A percentile compares a stretch with the other conserved stretches of the same genome.
Conservation (phyloP, 2,888 invertebrate genomes). For the Syrphus vitripennis region DNA sequence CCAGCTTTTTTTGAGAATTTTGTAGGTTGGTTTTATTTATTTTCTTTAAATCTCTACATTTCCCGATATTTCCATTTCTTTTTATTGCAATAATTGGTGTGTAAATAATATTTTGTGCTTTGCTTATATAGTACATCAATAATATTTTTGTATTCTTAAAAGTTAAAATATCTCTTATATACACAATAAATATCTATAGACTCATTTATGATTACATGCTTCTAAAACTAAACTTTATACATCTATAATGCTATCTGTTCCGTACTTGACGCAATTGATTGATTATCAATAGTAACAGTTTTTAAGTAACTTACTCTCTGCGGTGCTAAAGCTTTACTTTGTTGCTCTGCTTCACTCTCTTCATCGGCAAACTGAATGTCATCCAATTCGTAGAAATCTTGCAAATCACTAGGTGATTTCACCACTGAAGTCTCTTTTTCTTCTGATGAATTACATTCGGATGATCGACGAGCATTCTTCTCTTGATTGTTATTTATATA, state of each 20-base stretch:
- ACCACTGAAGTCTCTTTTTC: constrained; percentile 87
- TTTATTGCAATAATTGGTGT: background rate
- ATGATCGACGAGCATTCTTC: background rate
- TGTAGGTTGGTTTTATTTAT: too few relatives aligned
- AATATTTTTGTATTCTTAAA: constrained; percentile 9
- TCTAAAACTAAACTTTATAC: background rate
- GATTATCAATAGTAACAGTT: constrained; percentile 64
- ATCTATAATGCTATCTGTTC: constrained; percentile 55
- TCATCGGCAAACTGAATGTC: constrained; percentile 89
- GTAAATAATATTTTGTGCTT: constrained; percentile 55
- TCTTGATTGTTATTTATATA: constrained; percentile 10
- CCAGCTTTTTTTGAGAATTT: too few relatives aligned
- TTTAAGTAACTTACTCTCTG: constrained; percentile 57
- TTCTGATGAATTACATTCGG: constrained; percentile 79
- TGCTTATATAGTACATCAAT: constrained; percentile 40
- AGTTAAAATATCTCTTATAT: constrained; percentile 44
- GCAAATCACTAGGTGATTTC: constrained; percentile 85
- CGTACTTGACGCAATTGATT: constrained; percentile 60
- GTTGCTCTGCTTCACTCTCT: constrained; percentile 52
- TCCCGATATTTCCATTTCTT: background rate
- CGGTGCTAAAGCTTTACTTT: constrained; percentile 48
- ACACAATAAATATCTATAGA: constrained; percentile 46
- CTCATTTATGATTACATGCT: background rate
- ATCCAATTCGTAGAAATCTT: constrained; percentile 83
- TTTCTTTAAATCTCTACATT: background rate